Evolutionary conservation across 2,797 vertebrate species (phyloP), one percentile per base, ranked within the genome.

Genomic region (Notamacropus eugenii): DNA sequence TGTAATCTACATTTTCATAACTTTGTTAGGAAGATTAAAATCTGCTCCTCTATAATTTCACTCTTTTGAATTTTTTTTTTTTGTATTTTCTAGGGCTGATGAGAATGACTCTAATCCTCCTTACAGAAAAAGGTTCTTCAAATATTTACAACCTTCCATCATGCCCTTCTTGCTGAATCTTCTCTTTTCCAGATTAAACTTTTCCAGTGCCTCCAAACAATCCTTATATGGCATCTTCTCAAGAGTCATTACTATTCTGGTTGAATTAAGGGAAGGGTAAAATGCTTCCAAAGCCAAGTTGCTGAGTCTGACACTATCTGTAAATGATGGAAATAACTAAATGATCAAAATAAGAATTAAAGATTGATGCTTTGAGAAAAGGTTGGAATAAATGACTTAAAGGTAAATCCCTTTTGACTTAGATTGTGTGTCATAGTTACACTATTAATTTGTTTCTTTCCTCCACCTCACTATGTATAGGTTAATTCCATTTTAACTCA

Each of bases 281-380:
- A n/a, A 6, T 67, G 62, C 9, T 74, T 22, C n/a, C 67, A 46
- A 22, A 46, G 19, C 16, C 40, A 82, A 82, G 13, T 46, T 82
- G 74, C 74, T 46, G n/a, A 82, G 19, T 46, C 22, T 82, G 40
- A 46, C 50, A 91, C 5, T 19, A 93, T 29, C 13, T 74, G 0
- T 57, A 93, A 91, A 59, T 55, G 11, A 93, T 13, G 34, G 93
- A 93, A 95, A 56, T 56, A 94, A 57, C 90, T 95, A 95, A 46
- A 46, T 27, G 24, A 82, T 46, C 40, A 46, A 46, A 46, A 46
- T 46, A 22, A 82, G 14, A 74, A 74, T 22, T 74, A 74, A 27
- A 82, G 40, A 46, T 46, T 82, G 22, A 46, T 82, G 6, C 19
- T 82, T 82, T 82, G 74, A 82, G 74, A 8, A 0, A 82, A 46